Base-by-base conservation (phyloP, 2,888 invertebrate genomes). In the Hemicrepidius hirtus region DNA sequence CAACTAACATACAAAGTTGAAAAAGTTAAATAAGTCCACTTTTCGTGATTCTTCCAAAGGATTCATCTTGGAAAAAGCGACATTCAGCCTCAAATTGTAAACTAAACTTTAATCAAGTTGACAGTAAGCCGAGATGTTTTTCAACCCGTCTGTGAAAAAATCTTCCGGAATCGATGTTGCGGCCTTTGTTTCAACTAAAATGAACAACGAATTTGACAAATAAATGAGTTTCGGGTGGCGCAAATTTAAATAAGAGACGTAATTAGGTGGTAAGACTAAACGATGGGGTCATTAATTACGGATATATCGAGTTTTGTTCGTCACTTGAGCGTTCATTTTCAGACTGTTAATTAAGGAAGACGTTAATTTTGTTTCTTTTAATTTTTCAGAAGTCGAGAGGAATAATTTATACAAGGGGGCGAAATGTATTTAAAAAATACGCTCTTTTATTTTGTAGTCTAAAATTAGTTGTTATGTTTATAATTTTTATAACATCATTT, bases 91-190 rank as follows among this genome's bases (percentile, higher is more conserved):
- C 53, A 53, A 53, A 53, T 28, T 28, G 53, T 53, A 53, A 53
- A 53, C 53, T 53, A 28, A 53, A 53, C 53, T 53, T 53, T 53
- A 53, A 53, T 53, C 53, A 53, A 53, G 28, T 13, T 28, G 53
- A 53, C 53, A 53, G 28, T 53, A 53, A 53, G 53, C 24, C 13
- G 24, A 28, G 28, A 53, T 53, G 53, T 53, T 53, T 53, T 53
- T 53, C 53, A 28, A 20, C 24, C 20, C 53, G 28, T 28, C 53
- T 24, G 20, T 1, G 7, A n/a, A 12, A 28, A 28, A 13, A 53
- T 4, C 13, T 28, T 16, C 13, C 40, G 13, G 46, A 18, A 46
- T 46, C 46, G 46, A 46, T 53, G 24, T 1, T 21, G n/a, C n/a
- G n/a, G 24, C n/a, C n/a, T 28, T 53, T 53, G 28, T 53, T 32